These are phyloP conservation scores for Sphecodes monilicornis DNA, from an alignment of 2,888 invertebrate genomes.

Conservation along the genomic window DNA sequence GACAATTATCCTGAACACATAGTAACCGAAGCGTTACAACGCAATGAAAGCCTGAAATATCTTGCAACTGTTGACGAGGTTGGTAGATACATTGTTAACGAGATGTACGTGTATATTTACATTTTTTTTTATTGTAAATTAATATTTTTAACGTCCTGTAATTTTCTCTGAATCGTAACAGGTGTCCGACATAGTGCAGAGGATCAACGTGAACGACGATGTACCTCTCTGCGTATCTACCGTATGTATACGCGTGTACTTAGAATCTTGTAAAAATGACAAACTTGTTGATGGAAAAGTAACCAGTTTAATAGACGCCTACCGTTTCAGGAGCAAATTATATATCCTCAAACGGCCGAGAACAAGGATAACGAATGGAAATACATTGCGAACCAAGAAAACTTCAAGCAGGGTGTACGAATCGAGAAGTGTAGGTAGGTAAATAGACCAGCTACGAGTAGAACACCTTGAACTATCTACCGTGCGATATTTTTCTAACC, in stretches of 20 bases:
- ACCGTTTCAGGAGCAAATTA: conserved; percentile 83
- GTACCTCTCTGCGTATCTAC: conserved; percentile 45
- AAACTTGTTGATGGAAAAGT: not conserved
- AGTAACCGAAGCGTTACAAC: conserved; percentile 67
- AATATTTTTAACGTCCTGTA: not conserved
- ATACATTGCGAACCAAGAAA: conserved; percentile 88
- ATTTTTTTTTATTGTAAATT: not conserved
- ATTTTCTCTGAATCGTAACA: not conserved
- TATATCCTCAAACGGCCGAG: conserved; percentile 87
- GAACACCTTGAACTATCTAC: not conserved
- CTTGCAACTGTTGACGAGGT: conserved; percentile 72
- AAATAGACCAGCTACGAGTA: not conserved
- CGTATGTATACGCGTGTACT: conserved; percentile 44
- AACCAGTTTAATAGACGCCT: not conserved
- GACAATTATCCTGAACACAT: conserved; percentile 73
- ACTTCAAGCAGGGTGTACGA: conserved; percentile 89
- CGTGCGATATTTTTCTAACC: not conserved
- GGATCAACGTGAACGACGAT: conserved; percentile 48
- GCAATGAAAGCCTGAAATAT: conserved; percentile 71
- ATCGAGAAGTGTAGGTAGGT: conserved; percentile 91
- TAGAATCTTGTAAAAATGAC: not conserved
- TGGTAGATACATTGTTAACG: conserved; percentile 6
- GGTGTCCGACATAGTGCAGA: conserved; percentile 53
- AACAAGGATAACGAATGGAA: conserved; percentile 89
- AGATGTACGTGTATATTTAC: not conserved